Base-by-base conservation (phyloP, 2,888 invertebrate genomes). In the Exocentrus adspersus region DNA sequence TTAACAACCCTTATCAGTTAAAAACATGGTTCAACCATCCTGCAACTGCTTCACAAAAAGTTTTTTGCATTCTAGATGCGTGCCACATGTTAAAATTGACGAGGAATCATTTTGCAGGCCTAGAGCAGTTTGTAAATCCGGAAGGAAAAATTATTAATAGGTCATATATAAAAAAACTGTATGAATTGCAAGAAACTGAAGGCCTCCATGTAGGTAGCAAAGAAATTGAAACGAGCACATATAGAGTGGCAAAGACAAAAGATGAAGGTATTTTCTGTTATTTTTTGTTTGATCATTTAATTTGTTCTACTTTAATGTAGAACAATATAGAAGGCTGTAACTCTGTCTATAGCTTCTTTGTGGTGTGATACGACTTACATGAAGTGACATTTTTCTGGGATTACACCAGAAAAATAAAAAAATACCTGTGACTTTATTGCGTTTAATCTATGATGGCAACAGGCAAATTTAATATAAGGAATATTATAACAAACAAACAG, bases 231-330 rank as follows among this genome's bases (percentile, higher is more conserved):
- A 21, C 59, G 28, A 42, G 12, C 50, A 7, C 67, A 70, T 17
- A 59, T 68, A 9, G 19, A 59, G 10, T 68, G 56, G 56, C 7
- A 42, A 19, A 63, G 54, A 50, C 51, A 59, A 51, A 67, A 60
- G 64, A 67, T 70, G 68, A 69, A 70, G 54, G 68, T 70, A 43
- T n/a, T n/a, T n/a, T n/a, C n/a, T n/a, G n/a, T n/a, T n/a, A n/a
- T n/a, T n/a, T n/a, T n/a, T n/a, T n/a, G n/a, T n/a, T n/a, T n/a
- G n/a, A n/a, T n/a, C n/a, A n/a, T n/a, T n/a, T n/a, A n/a, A n/a
- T n/a, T n/a, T n/a, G n/a, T n/a, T n/a, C n/a, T n/a, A n/a, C n/a
- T n/a, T n/a, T n/a, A n/a, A n/a, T n/a, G n/a, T n/a, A n/a, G n/a
- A n/a, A n/a, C n/a, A n/a, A n/a, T n/a, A n/a, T n/a, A n/a, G n/a